phyloP scores from a whole-genome alignment of 2,888 invertebrate genomes.

The Acrocyrtus sp. region DNA sequence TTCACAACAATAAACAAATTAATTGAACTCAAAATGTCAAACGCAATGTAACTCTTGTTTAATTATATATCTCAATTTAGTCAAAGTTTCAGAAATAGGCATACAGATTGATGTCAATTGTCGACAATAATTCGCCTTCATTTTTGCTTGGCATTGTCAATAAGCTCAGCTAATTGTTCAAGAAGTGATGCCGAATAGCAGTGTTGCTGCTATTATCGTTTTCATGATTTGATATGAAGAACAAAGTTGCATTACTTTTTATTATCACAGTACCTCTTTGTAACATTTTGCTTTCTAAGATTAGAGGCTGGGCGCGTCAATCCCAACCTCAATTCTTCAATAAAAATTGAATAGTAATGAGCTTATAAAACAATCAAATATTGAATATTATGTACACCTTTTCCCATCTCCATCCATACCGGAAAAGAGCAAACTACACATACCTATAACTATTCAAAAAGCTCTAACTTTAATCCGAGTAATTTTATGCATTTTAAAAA shows the following conservation, averaged over 20 bases:
- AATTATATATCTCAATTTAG: neutral
- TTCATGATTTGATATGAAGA: too few species aligned
- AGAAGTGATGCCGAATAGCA: too few species aligned
- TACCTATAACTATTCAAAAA: neutral
- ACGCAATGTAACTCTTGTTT: neutral
- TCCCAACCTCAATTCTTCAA: too few species aligned
- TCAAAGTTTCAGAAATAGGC: neutral
- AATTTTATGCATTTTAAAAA: neutral
- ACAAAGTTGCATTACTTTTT: too few species aligned
- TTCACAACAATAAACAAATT: neutral
- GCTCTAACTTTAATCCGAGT: neutral
- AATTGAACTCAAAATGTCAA: conserved; percentile 23
- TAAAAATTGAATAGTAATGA: too few species aligned
- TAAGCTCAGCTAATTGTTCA: neutral
- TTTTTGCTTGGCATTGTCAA: neutral
- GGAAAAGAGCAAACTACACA: too few species aligned
- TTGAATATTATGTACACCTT: neutral
- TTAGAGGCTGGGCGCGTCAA: neutral
- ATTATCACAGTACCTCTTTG: too few species aligned
- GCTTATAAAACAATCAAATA: too few species aligned
- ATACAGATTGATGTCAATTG: neutral
- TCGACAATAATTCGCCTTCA: too few species aligned
- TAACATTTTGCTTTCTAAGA: neutral
- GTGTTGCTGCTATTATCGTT: too few species aligned
- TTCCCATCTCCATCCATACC: too few species aligned